Conservation (phyloP, 1,140 invertebrate genomes). For the Sarcophaga peregrina region DNA sequence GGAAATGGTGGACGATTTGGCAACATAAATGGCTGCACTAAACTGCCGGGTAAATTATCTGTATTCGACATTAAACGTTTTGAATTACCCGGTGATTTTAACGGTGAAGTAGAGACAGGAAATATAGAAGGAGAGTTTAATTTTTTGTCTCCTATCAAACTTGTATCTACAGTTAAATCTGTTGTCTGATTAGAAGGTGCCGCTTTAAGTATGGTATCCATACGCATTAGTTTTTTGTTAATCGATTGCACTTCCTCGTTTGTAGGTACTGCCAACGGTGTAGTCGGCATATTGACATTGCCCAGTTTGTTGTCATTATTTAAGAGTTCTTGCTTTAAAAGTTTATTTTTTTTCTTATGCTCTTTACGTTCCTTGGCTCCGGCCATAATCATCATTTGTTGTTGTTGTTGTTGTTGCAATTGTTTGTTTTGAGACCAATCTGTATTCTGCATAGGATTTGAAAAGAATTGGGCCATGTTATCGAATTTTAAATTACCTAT, state of each 20-base stretch:
- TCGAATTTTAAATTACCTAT: constrained; percentile 12
- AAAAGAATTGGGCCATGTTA: constrained; percentile 7
- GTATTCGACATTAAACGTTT: background rate
- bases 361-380: constrained; percentile 31
- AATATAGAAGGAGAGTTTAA: background rate
- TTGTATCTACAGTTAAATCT: constrained; percentile 12
- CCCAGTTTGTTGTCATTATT: constrained; percentile 14
- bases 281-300: background rate
- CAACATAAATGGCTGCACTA: constrained; percentile 46
- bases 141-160: constrained; percentile 9
- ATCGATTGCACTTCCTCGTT: constrained; percentile 45
- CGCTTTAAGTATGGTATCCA: constrained; percentile 46
- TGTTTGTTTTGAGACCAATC: constrained; percentile 30
- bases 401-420: constrained; percentile 7
- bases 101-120: background rate
- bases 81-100: constrained; percentile 14
- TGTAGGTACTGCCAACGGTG: constrained; percentile 21
- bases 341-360: constrained; percentile 27
- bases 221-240: constrained; percentile 46
- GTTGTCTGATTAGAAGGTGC: background rate
- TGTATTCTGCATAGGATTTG: constrained; percentile 12
- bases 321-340: constrained; percentile 8
- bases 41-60: background rate
- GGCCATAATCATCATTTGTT: constrained; percentile 36
- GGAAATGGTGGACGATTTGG: constrained; percentile 50